Conservation (phyloP, 2,888 invertebrate species). For the Nomada flava region DNA sequence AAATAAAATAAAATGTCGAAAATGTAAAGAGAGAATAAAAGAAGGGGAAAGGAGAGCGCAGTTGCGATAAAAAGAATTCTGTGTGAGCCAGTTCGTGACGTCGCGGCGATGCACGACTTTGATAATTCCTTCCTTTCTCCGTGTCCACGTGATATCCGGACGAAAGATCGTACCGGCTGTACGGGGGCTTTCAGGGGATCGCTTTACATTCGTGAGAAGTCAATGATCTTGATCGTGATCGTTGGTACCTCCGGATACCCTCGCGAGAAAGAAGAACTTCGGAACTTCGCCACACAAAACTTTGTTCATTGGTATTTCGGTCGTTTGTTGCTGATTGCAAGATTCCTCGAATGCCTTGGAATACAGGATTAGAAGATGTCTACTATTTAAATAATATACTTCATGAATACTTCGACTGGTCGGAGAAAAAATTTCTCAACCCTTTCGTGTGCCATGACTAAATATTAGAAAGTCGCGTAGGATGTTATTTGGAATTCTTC, state of each 20-base stretch:
- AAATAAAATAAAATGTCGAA: slow-evolving; percentile 1
- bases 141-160: slow-evolving; percentile 71
- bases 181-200: slow-evolving; percentile 66
- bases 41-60: slow-evolving; percentile 7
- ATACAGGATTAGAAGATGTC: slow-evolving; percentile 30
- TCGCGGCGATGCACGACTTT: slow-evolving; percentile 70
- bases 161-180: slow-evolving; percentile 67
- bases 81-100: slow-evolving; percentile 66
- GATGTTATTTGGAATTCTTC: too few relatives aligned
- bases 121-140: slow-evolving; percentile 70
- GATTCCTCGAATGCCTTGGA: slow-evolving; percentile 36
- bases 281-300: slow-evolving; percentile 34
- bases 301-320: slow-evolving; percentile 44
- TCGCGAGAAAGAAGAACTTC: slow-evolving; percentile 34
- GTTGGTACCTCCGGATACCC: slow-evolving; percentile 53
- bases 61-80: slow-evolving; percentile 46
- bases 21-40: not conserved
- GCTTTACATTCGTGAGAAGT: slow-evolving; percentile 77
- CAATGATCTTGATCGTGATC: slow-evolving; percentile 80
- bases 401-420: slow-evolving; percentile 18
- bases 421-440: not conserved
- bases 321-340: slow-evolving; percentile 42
- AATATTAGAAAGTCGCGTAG: too few relatives aligned
- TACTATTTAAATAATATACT: slow-evolving; percentile 3
- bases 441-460: too few relatives aligned